Evolutionary conservation across 35 echinoderm and acorn worm genomes (phyloP).

Genomic region (Acanthaster planci): DNA sequence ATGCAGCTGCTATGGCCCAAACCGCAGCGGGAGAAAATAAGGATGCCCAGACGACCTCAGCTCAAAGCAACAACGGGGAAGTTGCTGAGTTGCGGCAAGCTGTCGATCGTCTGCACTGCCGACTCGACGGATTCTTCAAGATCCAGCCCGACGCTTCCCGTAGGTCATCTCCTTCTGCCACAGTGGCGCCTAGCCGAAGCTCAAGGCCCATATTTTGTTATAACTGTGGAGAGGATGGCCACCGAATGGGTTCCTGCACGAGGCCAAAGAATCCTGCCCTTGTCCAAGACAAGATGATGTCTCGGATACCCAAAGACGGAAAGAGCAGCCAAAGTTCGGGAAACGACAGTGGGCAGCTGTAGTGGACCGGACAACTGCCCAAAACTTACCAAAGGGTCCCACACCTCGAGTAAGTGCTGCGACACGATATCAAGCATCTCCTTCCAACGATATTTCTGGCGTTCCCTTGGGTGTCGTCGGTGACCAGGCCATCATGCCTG

Average conservation of each 20-base stretch:
- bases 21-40: not conserved
- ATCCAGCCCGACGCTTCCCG: not conserved
- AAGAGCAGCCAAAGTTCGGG: not conserved
- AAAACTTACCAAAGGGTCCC: not conserved
- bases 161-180: not conserved
- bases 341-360: conserved; percentile 38
- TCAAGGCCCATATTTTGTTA: conserved; percentile 9
- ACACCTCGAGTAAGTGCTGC: too few relatives aligned
- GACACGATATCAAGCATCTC: not conserved
- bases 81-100: not conserved
- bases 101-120: not conserved
- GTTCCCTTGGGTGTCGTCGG: conserved; percentile 36
- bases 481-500: conserved; percentile 17
- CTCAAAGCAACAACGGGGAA: not conserved
- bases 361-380: not conserved
- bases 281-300: conserved; percentile 47
- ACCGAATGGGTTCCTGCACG: conserved; percentile 14
- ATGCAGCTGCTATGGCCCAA: not conserved
- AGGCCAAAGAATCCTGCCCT: conserved; percentile 25
- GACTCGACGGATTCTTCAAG: not conserved
- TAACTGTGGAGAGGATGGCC: conserved; percentile 38
- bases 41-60: not conserved
- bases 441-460: not conserved
- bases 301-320: not conserved
- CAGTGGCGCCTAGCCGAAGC: not conserved